Evolutionary conservation across 2,797 vertebrate species (phyloP), one percentile per base, ranked within the genome.

Genomic region (Danionella dracula): DNA sequence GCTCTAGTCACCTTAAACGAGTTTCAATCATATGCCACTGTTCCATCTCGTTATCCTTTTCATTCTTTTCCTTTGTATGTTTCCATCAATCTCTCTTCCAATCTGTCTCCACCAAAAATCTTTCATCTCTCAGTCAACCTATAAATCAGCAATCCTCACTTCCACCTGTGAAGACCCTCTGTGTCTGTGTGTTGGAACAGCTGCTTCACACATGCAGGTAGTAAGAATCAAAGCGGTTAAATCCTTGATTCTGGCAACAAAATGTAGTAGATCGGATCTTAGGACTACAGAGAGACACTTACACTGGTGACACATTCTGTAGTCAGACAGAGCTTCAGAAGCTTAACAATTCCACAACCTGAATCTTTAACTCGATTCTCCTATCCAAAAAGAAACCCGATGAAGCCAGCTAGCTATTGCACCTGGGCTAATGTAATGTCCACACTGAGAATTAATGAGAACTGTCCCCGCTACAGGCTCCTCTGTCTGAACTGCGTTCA

Each of bases 1-100:
- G 4, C 70, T 75, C 70, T 67, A 70, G 70, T 70, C 63, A 64
- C 54, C 66, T 64, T 64, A 63, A 58, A 46, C 65, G 63, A 19
- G 34, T 19, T 41, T 27, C 23, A 61, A 35, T 48, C 16, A 55
- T 49, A 46, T 56, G 31, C 4, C n/a, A 45, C 38, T 19, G 34
- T 50, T 60, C 54, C n/a, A 44, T 8, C 2, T 27, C 17, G 19
- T 41, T 10, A 41, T 38, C 27, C 54, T 46, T 11, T 51, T 4
- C 19, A 16, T 23, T 42, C 31, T 27, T 15, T 49, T 10, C 44
- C 40, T 53, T 46, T 40, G n/a, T 40, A 31, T 37, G 21, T 61
- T 37, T 38, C 27, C 37, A 46, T 48, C 42, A 15, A 20, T 35
- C 41, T 27, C 46, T 45, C 16, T 42, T 23, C 20, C 32, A n/a